Percentiles rank a stretch among this genome's conserved stretches.
Evolutionary conservation across 2,113 vertebrate genomes (phyloP).

Genomic region (Paracanthobrama guichenoti): DNA sequence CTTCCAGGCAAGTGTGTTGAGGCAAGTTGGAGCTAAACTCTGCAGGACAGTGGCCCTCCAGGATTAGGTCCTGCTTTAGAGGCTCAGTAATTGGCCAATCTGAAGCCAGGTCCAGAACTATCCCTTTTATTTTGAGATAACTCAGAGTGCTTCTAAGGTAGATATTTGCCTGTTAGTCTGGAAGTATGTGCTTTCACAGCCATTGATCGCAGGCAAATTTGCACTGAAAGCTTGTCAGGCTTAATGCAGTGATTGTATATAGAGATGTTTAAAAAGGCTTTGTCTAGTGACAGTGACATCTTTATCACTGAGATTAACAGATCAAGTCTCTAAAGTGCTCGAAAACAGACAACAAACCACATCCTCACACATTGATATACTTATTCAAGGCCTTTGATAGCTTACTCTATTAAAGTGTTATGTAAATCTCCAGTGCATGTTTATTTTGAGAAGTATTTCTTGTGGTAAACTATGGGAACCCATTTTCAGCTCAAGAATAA

Average conservation of each 20-base stretch:
- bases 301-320: slow-evolving; percentile 22
- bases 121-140: neutral
- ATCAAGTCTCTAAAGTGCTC: slow-evolving; percentile 26
- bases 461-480: neutral
- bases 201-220: slow-evolving; percentile 17
- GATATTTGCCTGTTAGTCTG: neutral
- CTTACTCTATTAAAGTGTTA: neutral
- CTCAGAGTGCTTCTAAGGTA: neutral
- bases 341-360: slow-evolving; percentile 11
- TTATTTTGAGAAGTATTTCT: neutral
- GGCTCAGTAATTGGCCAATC: neutral
- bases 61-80: too few species aligned
- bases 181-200: neutral
- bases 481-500: neutral
- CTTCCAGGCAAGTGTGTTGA: too few species aligned
- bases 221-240: slow-evolving; percentile 5
- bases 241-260: slow-evolving; percentile 27
- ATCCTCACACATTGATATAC: neutral
- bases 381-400: neutral
- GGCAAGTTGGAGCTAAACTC: too few species aligned
- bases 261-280: slow-evolving; percentile 35
- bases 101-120: neutral
- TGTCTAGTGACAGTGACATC: slow-evolving; percentile 25
- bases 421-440: neutral
- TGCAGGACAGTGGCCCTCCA: too few species aligned